Evolutionary conservation across 2,888 invertebrate species (phyloP).

Genomic region (Drosophila percnosoma): DNA sequence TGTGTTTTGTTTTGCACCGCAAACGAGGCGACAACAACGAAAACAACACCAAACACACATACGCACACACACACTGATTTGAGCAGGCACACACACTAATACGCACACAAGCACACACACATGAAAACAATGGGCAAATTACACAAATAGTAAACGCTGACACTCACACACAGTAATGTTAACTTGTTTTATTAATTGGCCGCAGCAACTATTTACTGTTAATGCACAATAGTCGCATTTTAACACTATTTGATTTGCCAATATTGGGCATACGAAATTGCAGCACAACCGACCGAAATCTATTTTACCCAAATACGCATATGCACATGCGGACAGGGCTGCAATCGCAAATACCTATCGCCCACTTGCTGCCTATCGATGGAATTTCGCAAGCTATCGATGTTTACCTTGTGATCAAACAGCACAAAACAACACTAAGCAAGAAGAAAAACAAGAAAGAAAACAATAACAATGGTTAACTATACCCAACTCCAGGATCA

Average conservation of each 20-base stretch:
- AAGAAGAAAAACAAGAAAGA: not conserved
- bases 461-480: constrained; percentile 34
- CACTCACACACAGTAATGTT: constrained; percentile 47
- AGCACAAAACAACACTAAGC: constrained; percentile 8
- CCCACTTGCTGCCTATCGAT: constrained; percentile 39
- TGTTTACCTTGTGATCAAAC: constrained; percentile 13
- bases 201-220: constrained; percentile 37
- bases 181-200: constrained; percentile 21
- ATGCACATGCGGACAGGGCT: constrained; percentile 56
- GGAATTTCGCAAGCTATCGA: constrained; percentile 37
- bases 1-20: constrained; percentile 63
- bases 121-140: constrained; percentile 56
- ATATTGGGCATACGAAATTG: constrained; percentile 25
- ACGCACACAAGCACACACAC: not conserved
- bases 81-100: constrained; percentile 1
- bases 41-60: constrained; percentile 20
- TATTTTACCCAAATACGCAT: constrained; percentile 63
- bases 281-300: constrained; percentile 44
- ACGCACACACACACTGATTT: constrained; percentile 1
- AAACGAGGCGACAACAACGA: constrained; percentile 42
- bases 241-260: constrained; percentile 28
- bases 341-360: constrained; percentile 36
- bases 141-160: constrained; percentile 42
- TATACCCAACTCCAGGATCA: constrained; percentile 21
- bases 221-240: constrained; percentile 44